These are phyloP conservation scores for Caenorhabditis japonica DNA, from an alignment of 2,888 invertebrate species.

Conservation along the genomic window DNA sequence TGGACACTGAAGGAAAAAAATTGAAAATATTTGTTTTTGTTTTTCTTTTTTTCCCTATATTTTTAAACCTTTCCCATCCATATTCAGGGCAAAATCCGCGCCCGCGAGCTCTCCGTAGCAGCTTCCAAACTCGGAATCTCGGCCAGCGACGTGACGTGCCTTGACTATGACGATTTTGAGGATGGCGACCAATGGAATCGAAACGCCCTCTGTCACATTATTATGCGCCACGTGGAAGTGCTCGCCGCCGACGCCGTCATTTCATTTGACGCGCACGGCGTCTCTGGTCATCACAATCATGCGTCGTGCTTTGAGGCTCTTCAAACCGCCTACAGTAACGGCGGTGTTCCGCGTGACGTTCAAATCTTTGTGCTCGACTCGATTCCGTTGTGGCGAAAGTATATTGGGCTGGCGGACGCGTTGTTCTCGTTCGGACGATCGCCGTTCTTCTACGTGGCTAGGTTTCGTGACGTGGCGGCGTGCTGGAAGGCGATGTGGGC, in stretches of 20 bases:
- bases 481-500: conserved; percentile 69
- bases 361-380: conserved; percentile 76
- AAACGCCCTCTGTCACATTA: conserved; percentile 44
- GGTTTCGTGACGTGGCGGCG: conserved; percentile 62
- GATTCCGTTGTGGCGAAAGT: conserved; percentile 77
- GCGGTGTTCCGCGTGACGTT: conserved; percentile 64
- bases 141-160: conserved; percentile 84
- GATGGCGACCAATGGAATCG: conserved; percentile 82
- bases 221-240: conserved; percentile 60
- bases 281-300: conserved; percentile 94
- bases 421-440: conserved; percentile 71
- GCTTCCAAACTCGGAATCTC: conserved; percentile 87
- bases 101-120: conserved; percentile 87
- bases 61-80: too few relatives aligned
- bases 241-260: conserved; percentile 81
- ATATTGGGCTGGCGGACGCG: conserved; percentile 77
- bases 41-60: too few relatives aligned
- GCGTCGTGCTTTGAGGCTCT: conserved; percentile 67
- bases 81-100: conserved; percentile 82
- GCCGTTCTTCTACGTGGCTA: conserved; percentile 72
- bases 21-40: too few relatives aligned
- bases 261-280: conserved; percentile 93
- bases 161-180: conserved; percentile 82
- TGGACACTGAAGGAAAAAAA: too few relatives aligned
- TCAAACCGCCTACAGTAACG: conserved; percentile 63